Conservation (phyloP, 37 sponge, comb jelly and placozoan species). For the Bolinopsis microptera region DNA sequence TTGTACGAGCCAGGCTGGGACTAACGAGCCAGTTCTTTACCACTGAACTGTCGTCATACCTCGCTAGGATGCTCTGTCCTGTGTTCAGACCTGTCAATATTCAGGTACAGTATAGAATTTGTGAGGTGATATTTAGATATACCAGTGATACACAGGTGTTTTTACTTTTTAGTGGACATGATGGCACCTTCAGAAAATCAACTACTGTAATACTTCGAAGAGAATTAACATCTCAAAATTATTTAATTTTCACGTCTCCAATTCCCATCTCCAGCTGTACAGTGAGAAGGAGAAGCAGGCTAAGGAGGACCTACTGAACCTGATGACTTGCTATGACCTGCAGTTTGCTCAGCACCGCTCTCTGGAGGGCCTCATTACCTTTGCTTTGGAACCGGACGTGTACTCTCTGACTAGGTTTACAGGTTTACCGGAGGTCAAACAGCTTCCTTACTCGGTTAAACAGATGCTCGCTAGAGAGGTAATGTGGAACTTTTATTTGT, state of each 20-base stretch:
- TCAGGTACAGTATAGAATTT: background rate
- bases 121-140: background rate
- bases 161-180: too few species aligned
- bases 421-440: constrained; percentile 77
- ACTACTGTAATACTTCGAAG: too few species aligned
- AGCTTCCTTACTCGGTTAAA: constrained; percentile 89
- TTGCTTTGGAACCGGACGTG: constrained; percentile 85
- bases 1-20: background rate
- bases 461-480: constrained; percentile 95
- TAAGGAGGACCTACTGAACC: constrained; percentile 77
- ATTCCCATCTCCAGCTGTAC: constrained; percentile 91
- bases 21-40: background rate
- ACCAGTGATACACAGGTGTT: background rate
- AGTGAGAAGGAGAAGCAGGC: constrained; percentile 81
- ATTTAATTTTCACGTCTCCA: too few species aligned
- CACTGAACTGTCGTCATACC: constrained; percentile 29
- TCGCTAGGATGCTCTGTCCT: constrained; percentile 3
- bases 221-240: too few species aligned
- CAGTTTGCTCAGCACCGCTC: constrained; percentile 83
- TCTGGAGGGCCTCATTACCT: constrained; percentile 83
- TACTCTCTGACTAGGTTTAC: constrained; percentile 73
- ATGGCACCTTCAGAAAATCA: too few species aligned
- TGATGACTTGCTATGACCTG: constrained; percentile 92
- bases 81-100: constrained; percentile 58
- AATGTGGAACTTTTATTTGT: background rate